Conservation (phyloP, 2,888 invertebrate genomes). For the Blomia tropicalis region DNA sequence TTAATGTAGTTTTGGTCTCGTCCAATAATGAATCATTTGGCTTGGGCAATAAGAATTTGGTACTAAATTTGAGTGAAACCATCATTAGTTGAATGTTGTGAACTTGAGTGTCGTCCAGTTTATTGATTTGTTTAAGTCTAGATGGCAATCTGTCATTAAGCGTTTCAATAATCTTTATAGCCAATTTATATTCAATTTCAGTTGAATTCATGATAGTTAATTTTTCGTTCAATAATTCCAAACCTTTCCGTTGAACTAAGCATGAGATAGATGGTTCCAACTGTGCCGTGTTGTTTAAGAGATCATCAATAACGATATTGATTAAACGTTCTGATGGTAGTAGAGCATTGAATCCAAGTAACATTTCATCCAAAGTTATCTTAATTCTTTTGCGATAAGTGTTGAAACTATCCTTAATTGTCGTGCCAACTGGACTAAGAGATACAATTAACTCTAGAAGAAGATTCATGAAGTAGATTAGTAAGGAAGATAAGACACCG, state of each 20-base stretch:
- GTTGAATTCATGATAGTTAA: constrained; percentile 42
- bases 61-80: constrained; percentile 63
- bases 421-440: neutral
- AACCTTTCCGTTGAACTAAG: constrained; percentile 56
- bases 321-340: constrained; percentile 43
- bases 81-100: constrained; percentile 64
- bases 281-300: constrained; percentile 44
- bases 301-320: constrained; percentile 49
- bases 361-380: neutral
- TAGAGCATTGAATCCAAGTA: constrained; percentile 42
- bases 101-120: constrained; percentile 45
- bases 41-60: constrained; percentile 40
- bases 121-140: constrained; percentile 30
- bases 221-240: constrained; percentile 69
- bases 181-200: constrained; percentile 9
- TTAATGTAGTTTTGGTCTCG: neutral
- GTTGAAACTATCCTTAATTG: neutral
- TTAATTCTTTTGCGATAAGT: constrained; percentile 2
- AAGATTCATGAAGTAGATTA: neutral
- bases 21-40: neutral
- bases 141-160: neutral
- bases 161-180: neutral
- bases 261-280: constrained; percentile 37
- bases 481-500: neutral
- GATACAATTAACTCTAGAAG: constrained; percentile 2